Evolutionary conservation across 2,113 vertebrate species (phyloP).

Genomic region (human (Homo sapiens)): GRCh38 chr1:213861501-213862000

Average conservation of each 20-base stretch:
- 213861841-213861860: accelerated
- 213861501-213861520: not conserved
- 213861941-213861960: not conserved
- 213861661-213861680: not conserved
- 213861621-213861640: not conserved
- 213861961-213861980: not conserved
- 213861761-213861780: not conserved
- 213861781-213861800: not conserved
- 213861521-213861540: not conserved
- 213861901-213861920: not conserved
- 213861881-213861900: accelerated
- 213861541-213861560: not conserved
- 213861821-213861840: not conserved
- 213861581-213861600: not conserved
- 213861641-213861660: accelerated
- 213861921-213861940: not conserved
- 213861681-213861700: too few relatives aligned
- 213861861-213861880: accelerated
- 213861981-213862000: not conserved
- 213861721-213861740: not conserved
- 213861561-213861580: not conserved
- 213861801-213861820: not conserved
- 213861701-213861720: not conserved
- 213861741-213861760: not conserved
- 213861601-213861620: not conserved